Evolutionary conservation across 2,113 vertebrate species (phyloP), one percentile per base, ranked within the genome.

Genomic region (Bubo bubo): DNA sequence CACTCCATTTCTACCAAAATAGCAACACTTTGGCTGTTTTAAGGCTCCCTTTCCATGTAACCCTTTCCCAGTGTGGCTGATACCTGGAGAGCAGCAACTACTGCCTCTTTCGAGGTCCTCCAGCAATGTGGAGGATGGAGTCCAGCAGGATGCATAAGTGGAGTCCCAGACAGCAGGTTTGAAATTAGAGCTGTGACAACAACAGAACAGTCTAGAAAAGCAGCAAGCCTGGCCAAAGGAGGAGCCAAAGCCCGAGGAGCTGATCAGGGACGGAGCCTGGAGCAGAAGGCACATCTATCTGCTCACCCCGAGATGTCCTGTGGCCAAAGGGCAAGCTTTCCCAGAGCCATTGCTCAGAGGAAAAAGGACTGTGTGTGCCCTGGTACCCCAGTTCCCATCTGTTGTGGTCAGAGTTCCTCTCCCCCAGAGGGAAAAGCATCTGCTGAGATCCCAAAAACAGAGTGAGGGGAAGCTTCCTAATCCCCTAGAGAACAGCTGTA

Each of bases 81-180:
- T 16, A 35, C 10, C 30, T 14, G 9, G 47, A 66, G 27, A 62
- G 56, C n/a, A 79, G 71, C 35, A 49, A 34, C 63, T 32, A 41
- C 55, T 68, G 35, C 37, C 10, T 24, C 56, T 35, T 39, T 7
- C 41, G 35, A 73, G n/a, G 47, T 30, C 20, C 52, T 56, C 35
- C 41, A 79, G 45, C n/a, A 32, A 13, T 0, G 2, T 2, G 1
- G 60, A 83, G 30, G 24, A 50, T 1, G 0, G 59, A 96, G 50
- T 8, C 22, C 82, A 72, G 45, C 55, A 70, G 74, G 80, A 80
- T 17, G 21, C 14, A 1, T 10, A 8, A 63, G 55, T 2, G n/a
- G 12, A 64, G 39, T 17, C 50, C 60, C 14, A 28, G 41, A 43
- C 8, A 39, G n/a, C 17, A 82, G 35, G 8, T 70, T 70, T 5